Conservation (phyloP, 2,797 vertebrate species). For the Peromyscus eremicus region DNA sequence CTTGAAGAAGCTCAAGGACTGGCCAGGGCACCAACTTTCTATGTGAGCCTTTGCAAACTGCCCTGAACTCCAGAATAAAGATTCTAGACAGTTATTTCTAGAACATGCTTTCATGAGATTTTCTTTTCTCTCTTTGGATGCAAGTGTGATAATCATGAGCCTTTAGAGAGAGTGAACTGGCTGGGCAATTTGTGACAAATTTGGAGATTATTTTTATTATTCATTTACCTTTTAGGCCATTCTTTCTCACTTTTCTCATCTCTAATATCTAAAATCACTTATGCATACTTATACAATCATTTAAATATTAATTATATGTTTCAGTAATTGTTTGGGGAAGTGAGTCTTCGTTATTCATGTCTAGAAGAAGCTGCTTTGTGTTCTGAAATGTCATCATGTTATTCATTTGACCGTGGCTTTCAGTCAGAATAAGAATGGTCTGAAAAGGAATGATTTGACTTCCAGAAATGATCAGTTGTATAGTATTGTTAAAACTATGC, state of each 20-base stretch:
- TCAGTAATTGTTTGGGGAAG: constrained; percentile 27
- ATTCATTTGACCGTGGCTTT: constrained; percentile 45
- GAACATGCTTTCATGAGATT: neutral
- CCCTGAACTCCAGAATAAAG: neutral
- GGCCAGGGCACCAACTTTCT: neutral
- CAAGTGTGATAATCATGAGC: neutral
- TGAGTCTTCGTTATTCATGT: constrained; percentile 27
- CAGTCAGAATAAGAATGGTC: neutral
- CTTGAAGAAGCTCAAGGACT: neutral
- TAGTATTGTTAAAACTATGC: neutral
- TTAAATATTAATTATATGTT: constrained; percentile 31
- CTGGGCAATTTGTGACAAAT: neutral
- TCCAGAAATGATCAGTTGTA: neutral
- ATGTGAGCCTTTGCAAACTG: neutral
- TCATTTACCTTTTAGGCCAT: neutral
- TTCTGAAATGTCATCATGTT: neutral
- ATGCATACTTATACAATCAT: constrained; percentile 52
- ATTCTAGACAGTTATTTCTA: constrained; percentile 37
- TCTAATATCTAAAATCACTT: constrained; percentile 59
- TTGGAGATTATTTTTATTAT: constrained; percentile 21
- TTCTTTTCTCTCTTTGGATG: neutral
- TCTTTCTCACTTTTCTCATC: constrained; percentile 46
- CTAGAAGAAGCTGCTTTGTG: constrained; percentile 27
- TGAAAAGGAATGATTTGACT: constrained; percentile 17
- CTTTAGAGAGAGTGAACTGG: neutral